Conservation (phyloP, 2,797 vertebrate genomes). For the Hirundo rustica region DNA sequence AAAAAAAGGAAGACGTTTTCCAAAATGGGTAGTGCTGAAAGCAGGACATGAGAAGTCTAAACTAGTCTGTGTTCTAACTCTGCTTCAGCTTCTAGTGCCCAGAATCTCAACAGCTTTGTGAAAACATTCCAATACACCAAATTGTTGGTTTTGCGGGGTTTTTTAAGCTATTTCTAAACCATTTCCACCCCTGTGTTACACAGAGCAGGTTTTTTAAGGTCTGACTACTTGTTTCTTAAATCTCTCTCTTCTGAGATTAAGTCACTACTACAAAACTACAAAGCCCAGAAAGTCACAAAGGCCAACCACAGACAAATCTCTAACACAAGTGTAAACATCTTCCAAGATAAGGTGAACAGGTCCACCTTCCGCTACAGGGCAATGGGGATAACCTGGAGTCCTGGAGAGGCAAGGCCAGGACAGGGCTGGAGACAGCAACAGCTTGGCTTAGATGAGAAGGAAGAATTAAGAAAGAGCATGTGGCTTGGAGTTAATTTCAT, state of each 20-base stretch:
- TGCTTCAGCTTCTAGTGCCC: not conserved
- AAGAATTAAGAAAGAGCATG: not conserved
- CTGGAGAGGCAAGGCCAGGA: not conserved
- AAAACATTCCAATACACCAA: not conserved
- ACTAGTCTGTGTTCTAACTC: not conserved
- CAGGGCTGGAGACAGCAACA: not conserved
- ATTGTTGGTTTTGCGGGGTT: not conserved
- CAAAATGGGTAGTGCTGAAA: not conserved
- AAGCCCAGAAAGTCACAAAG: not conserved
- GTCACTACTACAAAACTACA: not conserved
- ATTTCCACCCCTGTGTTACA: not conserved
- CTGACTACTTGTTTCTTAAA: not conserved
- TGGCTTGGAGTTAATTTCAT: not conserved
- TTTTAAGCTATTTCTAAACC: not conserved
- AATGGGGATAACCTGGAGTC: not conserved
- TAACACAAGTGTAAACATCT: not conserved
- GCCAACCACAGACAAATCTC: not conserved
- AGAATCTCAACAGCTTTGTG: not conserved
- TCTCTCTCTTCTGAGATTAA: not conserved
- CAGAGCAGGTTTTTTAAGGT: not conserved
- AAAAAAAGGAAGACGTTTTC: not conserved
- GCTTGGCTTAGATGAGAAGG: not conserved
- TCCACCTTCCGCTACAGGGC: not conserved
- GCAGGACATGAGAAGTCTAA: not conserved
- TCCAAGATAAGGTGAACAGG: not conserved